phyloP scores from a whole-genome alignment of 2,113 vertebrate species.

The Cyprinodon tularosa region DNA sequence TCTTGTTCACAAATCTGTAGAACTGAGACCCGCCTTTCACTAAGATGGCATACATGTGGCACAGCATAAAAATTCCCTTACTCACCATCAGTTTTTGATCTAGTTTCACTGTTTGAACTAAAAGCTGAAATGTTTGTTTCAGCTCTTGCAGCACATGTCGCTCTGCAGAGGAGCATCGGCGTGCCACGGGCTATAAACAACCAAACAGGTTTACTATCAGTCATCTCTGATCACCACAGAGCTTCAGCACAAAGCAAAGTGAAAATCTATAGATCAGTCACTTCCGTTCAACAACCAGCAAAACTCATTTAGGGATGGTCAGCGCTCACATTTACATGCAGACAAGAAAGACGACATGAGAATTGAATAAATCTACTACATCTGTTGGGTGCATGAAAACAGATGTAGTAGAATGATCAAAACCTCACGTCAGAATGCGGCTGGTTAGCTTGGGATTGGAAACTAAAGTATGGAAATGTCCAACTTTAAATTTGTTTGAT shows the following conservation, averaged over 20 bases:
- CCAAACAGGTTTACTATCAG: conserved; percentile 13
- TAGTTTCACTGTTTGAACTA: background rate
- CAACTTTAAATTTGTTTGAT: background rate
- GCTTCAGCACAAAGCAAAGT: conserved; percentile 29
- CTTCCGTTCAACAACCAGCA: conserved; percentile 27
- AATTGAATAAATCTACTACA: background rate
- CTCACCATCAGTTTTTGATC: background rate
- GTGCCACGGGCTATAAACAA: background rate
- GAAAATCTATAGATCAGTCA: conserved; percentile 56
- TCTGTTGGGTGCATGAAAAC: background rate
- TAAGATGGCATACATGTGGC: background rate
- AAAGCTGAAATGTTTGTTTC: background rate
- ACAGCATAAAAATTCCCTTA: background rate
- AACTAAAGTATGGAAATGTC: background rate
- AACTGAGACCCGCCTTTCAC: background rate
- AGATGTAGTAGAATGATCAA: background rate
- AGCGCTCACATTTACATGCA: conserved; percentile 3
- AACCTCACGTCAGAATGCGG: background rate
- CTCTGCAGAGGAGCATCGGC: background rate
- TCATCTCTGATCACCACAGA: conserved; percentile 45
- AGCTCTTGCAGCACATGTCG: background rate
- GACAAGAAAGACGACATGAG: background rate
- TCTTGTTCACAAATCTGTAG: background rate
- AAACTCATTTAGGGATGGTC: background rate
- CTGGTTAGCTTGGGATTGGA: background rate